Base-by-base conservation (phyloP, 2,113 vertebrate species). In the Microcebus griseorufus region DNA sequence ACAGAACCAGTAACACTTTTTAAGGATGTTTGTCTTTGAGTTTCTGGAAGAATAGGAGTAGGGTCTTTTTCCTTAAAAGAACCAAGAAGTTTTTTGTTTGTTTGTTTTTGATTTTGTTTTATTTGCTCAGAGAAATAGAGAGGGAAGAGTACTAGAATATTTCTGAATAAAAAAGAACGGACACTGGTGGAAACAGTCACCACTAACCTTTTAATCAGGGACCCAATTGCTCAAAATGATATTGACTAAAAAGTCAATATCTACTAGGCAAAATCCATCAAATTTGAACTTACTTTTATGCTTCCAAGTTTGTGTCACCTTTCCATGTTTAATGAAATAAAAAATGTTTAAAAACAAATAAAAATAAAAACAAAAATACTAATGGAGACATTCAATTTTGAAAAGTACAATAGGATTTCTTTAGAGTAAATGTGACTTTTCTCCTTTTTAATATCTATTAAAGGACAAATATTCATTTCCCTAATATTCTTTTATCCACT, bases 381-480 rank as follows among this genome's bases (percentile, higher is more conserved):
- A 83, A 88, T 87, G 29, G 53, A 1, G 14, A 9, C 11, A 84
- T 76, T 72, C 12, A 27, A 88, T 9, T 87, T 88, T 60, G 16
- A 75, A 83, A 95, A 87, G 16, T 51, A 88, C 32, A 67, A 20
- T 32, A 55, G 0, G 11, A 53, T 80, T 5, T 14, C 2, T 53
- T 95, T 76, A 60, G 23, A 91, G 6, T 95, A 93, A 94, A 89
- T 51, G 2, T 67, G 48, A 37, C 25, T 95, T 83, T 45, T 86
- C 80, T 91, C 20, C 14, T 67, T 73, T 88, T 45, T 10, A 39
- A 11, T 90, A 34, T 65, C 53, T 97, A 67, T 88, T 83, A 55
- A 58, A 45, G 29, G 39, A 34, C 65, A 42, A 78, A 14, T 4
- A 69, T 88, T 34, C 23, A 39, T 96, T 64, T 85, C 70, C 3